A percentile compares a stretch with the other conserved stretches of the same genome.
Evolutionary conservation across 2,888 invertebrate species (phyloP).

Genomic region (Hyposoter didymator): DNA sequence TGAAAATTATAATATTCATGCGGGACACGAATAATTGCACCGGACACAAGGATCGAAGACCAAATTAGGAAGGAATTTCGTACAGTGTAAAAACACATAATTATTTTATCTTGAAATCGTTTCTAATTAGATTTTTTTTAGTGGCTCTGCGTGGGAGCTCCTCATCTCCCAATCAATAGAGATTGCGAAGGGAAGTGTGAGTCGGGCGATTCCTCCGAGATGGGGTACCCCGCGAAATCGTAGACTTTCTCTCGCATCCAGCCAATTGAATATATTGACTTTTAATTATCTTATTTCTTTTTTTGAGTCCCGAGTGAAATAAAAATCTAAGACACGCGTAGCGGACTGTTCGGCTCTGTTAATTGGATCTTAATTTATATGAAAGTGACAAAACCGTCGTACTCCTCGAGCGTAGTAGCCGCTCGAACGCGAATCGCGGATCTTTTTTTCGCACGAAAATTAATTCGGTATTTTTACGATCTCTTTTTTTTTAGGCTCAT

Average conservation of each 20-base stretch:
- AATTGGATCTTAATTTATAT: conserved; percentile 67
- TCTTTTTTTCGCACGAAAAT: conserved; percentile 55
- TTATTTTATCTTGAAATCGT: conserved; percentile 5
- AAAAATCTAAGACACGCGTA: conserved; percentile 41
- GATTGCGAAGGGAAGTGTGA: conserved; percentile 42
- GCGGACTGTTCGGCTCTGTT: conserved; percentile 41
- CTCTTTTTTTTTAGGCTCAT: conserved; percentile 31
- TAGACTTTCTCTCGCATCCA: conserved; percentile 1
- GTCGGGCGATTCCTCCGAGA: conserved; percentile 23
- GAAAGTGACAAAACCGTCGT: conserved; percentile 60
- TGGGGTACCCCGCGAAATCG: conserved; percentile 7
- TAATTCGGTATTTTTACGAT: conserved; percentile 63
- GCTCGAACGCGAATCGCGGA: conserved; percentile 10
- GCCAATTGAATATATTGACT: not conserved
- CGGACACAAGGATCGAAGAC: not conserved
- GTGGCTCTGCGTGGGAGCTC: not conserved
- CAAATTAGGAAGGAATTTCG: conserved; percentile 3
- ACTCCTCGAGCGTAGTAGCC: conserved; percentile 29
- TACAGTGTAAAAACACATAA: conserved; percentile 8
- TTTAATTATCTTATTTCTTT: not conserved
- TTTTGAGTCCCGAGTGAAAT: conserved; percentile 33
- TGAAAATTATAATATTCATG: conserved; percentile 6
- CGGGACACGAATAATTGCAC: conserved; percentile 7
- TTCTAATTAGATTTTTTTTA: not conserved
- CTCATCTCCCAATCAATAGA: conserved; percentile 34